Base-by-base conservation (phyloP, 2,797 vertebrate species). In the Enteromius mattozi region DNA sequence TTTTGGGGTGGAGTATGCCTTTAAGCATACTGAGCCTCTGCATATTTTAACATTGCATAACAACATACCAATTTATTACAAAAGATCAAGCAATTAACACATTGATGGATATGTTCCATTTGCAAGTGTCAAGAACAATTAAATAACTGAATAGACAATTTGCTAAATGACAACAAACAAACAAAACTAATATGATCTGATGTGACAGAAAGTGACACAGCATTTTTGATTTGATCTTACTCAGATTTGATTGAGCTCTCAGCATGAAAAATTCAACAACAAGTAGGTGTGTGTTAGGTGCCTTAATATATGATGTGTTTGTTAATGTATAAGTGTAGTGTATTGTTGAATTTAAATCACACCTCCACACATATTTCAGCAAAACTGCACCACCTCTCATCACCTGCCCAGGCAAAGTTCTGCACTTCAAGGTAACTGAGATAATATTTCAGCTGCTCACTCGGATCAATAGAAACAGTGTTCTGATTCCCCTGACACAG, bases 401-500 rank as follows among this genome's bases (percentile, higher is more conserved):
- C 79, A 77, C 86, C 86, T 78, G 87, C 56, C 71, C 45, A 86
- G 80, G 40, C 80, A 68, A 78, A 76, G 56, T 35, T 24, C 76
- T 87, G 47, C 77, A 72, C 89, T 87, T 89, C 40, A 87, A 88
- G 86, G 89, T 88, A 91, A 86, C 76, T 79, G 82, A 90, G 93
- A 87, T 95, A 88, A 92, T 89, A 93, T 95, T 95, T 95, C 94
- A 93, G 61, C 83, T 74, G 21, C 63, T 81, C 6, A 19, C 78
- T 86, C 27, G 80, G 92, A 94, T 95, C 94, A 91, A 95, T 95
- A 92, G 89, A 92, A 90, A 93, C 90, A 89, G 84, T 95, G 94
- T 95, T 94, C 91, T 88, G 85, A 91, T 94, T 94, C 92, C 93
- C 92, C 92, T 96, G 94, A 95, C 94, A 94, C 90, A 93, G 92